Percentiles rank a stretch among this genome's conserved stretches.
phyloP scores from a whole-genome alignment of 1,140 invertebrate species.

The Palaemon carinicauda region DNA sequence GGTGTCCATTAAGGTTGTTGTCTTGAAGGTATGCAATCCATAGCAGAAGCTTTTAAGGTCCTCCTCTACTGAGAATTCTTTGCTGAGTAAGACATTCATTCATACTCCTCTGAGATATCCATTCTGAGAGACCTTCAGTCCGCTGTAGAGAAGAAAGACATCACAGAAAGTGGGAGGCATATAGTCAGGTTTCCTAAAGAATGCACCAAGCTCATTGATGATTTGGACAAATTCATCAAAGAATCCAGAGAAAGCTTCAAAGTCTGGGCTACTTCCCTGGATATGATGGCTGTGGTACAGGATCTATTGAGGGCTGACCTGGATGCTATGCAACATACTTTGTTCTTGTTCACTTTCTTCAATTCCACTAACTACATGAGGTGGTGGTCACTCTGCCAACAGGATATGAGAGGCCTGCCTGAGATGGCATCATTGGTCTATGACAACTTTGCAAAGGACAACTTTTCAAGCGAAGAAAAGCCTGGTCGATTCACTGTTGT shows the following conservation, averaged over 20 bases:
- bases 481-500: neutral
- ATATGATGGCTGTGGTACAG: conserved; percentile 15
- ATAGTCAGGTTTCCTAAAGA: neutral
- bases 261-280: conserved; percentile 3
- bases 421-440: conserved; percentile 14
- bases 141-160: conserved; percentile 22
- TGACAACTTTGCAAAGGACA: conserved; percentile 3
- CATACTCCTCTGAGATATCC: neutral
- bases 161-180: conserved; percentile 3
- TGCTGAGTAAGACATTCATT: neutral
- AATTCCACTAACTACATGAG: neutral
- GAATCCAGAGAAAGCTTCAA: conserved; percentile 16
- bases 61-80: neutral
- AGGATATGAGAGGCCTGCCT: conserved; percentile 22
- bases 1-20: no score
- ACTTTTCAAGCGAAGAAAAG: neutral
- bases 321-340: conserved; percentile 19
- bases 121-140: conserved; percentile 11
- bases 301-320: conserved; percentile 22
- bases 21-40: no score
- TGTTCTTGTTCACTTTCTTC: neutral
- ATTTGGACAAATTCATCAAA: conserved; percentile 18
- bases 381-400: neutral
- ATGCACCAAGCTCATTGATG: neutral
- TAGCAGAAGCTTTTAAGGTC: no score